Evolutionary conservation across 2,797 vertebrate genomes (phyloP), one percentile per base, ranked within the genome.

Genomic region (Argentina silus): DNA sequence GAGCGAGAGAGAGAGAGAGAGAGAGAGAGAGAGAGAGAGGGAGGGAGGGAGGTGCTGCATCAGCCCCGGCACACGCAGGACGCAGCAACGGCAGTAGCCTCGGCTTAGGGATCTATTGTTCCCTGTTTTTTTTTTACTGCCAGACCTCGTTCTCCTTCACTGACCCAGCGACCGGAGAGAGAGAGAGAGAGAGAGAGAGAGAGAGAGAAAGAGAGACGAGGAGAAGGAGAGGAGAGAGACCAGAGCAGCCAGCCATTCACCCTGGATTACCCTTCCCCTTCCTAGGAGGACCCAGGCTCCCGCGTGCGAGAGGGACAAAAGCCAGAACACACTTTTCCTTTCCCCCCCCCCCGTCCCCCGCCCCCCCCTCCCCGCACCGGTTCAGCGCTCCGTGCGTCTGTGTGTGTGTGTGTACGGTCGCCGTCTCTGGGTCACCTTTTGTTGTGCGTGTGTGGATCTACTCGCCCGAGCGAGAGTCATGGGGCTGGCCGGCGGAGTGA

Each of bases 51-150:
- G 85, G 84, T 77, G 86, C 86, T 90, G 92, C 90, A 91, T 91
- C 87, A 89, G 87, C 76, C 83, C 85, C 74, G 73, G 85, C 89
- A 86, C 67, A 81, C 76, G 67, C 77, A 80, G 83, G 78, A 80
- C 65, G 79, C 88, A 88, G 87, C 62, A 74, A 78, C 55, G 82
- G 67, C 68, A 76, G 70, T 88, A 80, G 88, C 85, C 87, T 72
- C 80, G 81, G 90, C 89, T 83, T 60, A 85, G 85, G 79, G 85
- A 87, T 93, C 94, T 95, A 96, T 99, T 99, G 97, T 98, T 98
- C 94, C 93, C 89, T n/a, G 84, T 84, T 83, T 55, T 89, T 55
- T 89, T 90, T 90, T 92, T 88, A 87, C 87, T 87, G 78, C 75
- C 77, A 83, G 77, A 88, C 67, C 78, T 78, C 45, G 64, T 86